Conservation (phyloP, 1,140 invertebrate species). For the fruit fly (Drosophila melanogaster) region Release_6_plus_ISO1_MT NT_033777.3:16751001-16751500, state of each 20-base stretch:
- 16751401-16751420: neutral
- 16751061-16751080: slow-evolving; percentile 71
- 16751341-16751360: neutral
- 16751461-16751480: too few species aligned
- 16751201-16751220: slow-evolving; percentile 59
- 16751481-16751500: too few species aligned
- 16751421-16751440: too few species aligned
- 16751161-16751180: slow-evolving; percentile 59
- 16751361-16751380: neutral
- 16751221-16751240: slow-evolving; percentile 59
- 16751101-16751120: slow-evolving; percentile 62
- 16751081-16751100: slow-evolving; percentile 57
- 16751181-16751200: slow-evolving; percentile 70
- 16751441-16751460: too few species aligned
- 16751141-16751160: slow-evolving; percentile 74
- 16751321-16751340: neutral
- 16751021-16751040: slow-evolving; percentile 71
- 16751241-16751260: slow-evolving; percentile 63
- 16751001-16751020: slow-evolving; percentile 74
- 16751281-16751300: neutral
- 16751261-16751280: slow-evolving; percentile 52
- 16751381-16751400: neutral
- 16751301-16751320: neutral
- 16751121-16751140: slow-evolving; percentile 67
- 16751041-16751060: slow-evolving; percentile 63